Conservation (phyloP, 2,888 invertebrate genomes). For the Rhynchonema sp. region DNA sequence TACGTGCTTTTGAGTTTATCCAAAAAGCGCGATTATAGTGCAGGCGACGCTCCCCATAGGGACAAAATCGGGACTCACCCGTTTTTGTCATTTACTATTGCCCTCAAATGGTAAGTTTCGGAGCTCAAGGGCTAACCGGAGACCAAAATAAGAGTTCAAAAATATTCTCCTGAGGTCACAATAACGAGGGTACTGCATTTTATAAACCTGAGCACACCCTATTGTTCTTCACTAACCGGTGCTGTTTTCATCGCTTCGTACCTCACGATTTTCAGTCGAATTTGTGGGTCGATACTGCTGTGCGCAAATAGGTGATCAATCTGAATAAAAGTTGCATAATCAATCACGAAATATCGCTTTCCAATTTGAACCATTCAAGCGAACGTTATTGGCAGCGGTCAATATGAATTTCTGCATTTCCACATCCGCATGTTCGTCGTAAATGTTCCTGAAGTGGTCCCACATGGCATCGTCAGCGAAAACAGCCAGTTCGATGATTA, state of each 20-base stretch:
- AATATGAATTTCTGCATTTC: conserved; percentile 21
- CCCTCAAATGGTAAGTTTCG: no score
- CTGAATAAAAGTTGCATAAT: conserved; percentile 9
- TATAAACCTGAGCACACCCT: no score
- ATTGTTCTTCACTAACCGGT: conserved; percentile 16
- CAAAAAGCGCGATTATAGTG: no score
- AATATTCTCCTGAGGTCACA: no score
- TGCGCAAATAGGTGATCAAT: conserved; percentile 20
- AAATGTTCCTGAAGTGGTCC: conserved; percentile 16
- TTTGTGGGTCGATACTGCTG: conserved; percentile 15
- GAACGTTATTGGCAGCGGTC: conserved; percentile 21
- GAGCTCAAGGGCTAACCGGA: no score
- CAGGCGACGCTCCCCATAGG: no score
- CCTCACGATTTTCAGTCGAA: conserved; percentile 15
- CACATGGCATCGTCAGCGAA: conserved; percentile 23
- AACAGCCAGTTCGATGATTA: conserved; percentile 18
- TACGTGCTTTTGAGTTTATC: no score
- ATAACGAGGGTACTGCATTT: no score
- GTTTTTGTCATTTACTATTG: no score
- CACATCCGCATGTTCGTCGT: conserved; percentile 14
- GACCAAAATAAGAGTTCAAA: no score
- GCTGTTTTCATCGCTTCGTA: conserved; percentile 19
- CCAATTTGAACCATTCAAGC: background rate
- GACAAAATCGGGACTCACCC: no score
- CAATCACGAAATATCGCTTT: background rate